A percentile compares a stretch with the other conserved stretches of the same genome.
Conservation (phyloP, 2,888 invertebrate genomes). For the Andrena bucephala region DNA sequence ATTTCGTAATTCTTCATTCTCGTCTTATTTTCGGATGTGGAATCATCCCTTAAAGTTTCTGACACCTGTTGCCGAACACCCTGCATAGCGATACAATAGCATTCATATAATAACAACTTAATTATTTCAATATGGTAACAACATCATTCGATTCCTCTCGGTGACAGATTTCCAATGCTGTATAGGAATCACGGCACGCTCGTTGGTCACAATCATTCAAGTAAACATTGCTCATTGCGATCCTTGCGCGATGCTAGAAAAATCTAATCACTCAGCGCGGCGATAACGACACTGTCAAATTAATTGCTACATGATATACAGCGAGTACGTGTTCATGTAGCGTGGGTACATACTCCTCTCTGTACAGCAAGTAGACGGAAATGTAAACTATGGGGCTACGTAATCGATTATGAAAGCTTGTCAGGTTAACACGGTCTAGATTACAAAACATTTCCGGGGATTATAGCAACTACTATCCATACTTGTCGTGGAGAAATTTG, state of each 20-base stretch:
- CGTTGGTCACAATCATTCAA: too few relatives aligned
- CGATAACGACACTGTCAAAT: constrained; percentile 23
- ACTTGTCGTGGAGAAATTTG: background rate
- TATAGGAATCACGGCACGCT: too few relatives aligned
- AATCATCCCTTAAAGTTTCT: too few relatives aligned
- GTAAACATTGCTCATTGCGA: too few relatives aligned
- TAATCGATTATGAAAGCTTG: constrained; percentile 56
- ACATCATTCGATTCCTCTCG: too few relatives aligned
- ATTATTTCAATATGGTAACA: too few relatives aligned
- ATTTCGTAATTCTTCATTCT: too few relatives aligned
- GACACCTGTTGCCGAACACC: too few relatives aligned
- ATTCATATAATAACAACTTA: too few relatives aligned
- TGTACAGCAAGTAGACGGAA: constrained; percentile 14
- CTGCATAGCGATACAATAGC: too few relatives aligned
- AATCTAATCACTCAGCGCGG: background rate
- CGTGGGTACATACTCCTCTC: constrained; percentile 15
- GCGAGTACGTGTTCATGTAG: constrained; percentile 13
- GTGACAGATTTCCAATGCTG: too few relatives aligned
- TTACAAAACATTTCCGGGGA: constrained; percentile 37
- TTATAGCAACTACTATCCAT: constrained; percentile 12
- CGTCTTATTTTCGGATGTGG: too few relatives aligned
- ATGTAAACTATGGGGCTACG: constrained; percentile 32
- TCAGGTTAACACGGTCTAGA: constrained; percentile 44
- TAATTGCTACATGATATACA: constrained; percentile 27
- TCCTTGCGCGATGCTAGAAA: background rate